Evolutionary conservation across 2,888 invertebrate genomes (phyloP).

Genomic region (Shargacucullia verbasci): DNA sequence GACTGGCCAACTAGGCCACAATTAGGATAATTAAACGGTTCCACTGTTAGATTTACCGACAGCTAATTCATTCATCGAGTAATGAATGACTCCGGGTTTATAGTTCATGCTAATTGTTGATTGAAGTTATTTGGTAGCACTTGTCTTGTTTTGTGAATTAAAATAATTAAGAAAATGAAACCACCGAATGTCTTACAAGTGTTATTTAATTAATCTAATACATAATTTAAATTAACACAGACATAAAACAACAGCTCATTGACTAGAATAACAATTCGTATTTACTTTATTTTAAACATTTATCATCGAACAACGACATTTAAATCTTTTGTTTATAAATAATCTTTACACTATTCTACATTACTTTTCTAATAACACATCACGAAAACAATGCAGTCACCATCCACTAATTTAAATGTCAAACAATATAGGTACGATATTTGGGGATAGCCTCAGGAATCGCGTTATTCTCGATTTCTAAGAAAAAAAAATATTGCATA

Average conservation of each 20-base stretch:
- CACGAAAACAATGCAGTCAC: conserved; percentile 48
- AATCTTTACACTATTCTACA: conserved; percentile 44
- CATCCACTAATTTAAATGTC: conserved; percentile 20
- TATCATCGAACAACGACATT: conserved; percentile 80
- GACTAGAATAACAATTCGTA: conserved; percentile 86
- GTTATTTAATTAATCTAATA: conserved; percentile 58
- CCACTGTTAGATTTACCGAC: conserved; percentile 20
- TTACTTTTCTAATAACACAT: conserved; percentile 53
- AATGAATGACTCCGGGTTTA: conserved; percentile 15
- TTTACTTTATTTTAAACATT: conserved; percentile 76
- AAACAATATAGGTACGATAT: too few relatives aligned
- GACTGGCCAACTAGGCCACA: conserved; percentile 33
- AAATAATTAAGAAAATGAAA: conserved; percentile 10
- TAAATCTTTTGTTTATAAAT: conserved; percentile 64
- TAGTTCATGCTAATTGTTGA: conserved; percentile 34
- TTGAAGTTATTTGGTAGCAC: conserved; percentile 23
- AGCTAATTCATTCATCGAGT: conserved; percentile 28
- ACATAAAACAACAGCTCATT: conserved; percentile 81
- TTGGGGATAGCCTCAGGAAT: too few relatives aligned
- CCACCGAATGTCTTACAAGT: conserved; percentile 25
- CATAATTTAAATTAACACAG: conserved; percentile 75
- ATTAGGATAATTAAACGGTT: conserved; percentile 8
- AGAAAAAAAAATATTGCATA: too few relatives aligned
- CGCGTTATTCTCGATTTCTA: too few relatives aligned
- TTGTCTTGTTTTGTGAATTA: neutral